Evolutionary conservation across 2,113 vertebrate species (phyloP).

Genomic region (Egretta garzetta): DNA sequence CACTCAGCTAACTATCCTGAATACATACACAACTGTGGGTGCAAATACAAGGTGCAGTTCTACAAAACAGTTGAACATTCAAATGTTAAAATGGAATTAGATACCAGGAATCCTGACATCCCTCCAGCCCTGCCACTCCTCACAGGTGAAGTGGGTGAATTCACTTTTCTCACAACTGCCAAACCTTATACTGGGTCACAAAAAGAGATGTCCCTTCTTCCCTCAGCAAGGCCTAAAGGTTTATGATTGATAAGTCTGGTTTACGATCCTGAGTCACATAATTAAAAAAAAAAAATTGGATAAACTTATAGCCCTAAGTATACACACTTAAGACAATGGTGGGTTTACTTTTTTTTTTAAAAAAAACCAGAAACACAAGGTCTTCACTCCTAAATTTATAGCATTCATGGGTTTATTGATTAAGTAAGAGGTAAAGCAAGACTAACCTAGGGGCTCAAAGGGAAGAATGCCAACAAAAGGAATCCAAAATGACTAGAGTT

Average conservation of each 20-base stretch:
- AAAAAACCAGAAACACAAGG: not conserved
- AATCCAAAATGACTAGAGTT: not conserved
- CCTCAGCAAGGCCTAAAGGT: not conserved
- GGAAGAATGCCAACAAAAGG: not conserved
- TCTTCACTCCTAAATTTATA: not conserved
- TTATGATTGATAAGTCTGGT: not conserved
- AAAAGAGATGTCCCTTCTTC: not conserved
- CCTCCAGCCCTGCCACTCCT: not conserved
- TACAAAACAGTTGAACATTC: not conserved
- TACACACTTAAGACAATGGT: not conserved
- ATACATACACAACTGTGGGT: rapidly evolving
- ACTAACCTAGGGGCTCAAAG: not conserved
- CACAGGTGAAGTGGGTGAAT: rapidly evolving
- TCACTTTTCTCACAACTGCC: not conserved
- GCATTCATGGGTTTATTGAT: not conserved
- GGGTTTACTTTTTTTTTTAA: not conserved
- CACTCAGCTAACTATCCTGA: not conserved
- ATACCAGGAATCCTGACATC: not conserved
- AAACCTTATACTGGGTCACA: not conserved
- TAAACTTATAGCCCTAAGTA: not conserved
- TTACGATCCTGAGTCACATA: not conserved
- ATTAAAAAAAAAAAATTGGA: not conserved
- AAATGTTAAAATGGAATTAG: not conserved
- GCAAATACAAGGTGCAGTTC: not conserved
- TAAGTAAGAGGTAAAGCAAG: not conserved